Conservation (phyloP, 2,888 invertebrate genomes). For the Drosophila suboccidentalis region DNA sequence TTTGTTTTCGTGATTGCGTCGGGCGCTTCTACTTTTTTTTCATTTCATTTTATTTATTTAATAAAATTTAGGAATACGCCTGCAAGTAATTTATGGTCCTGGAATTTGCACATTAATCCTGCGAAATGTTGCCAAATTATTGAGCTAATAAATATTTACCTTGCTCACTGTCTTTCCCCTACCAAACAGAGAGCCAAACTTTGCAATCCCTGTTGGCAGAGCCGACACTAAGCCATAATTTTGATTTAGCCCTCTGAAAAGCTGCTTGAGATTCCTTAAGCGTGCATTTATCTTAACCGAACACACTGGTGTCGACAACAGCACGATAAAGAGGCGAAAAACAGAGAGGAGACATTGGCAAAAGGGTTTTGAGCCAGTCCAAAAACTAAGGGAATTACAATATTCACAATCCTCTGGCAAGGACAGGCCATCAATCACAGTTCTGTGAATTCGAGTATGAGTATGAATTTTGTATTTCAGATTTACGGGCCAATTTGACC, state of each 20-base stretch:
- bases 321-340: neutral
- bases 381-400: slow-evolving; percentile 35
- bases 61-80: slow-evolving; percentile 66
- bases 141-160: slow-evolving; percentile 74
- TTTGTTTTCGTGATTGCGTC: slow-evolving; percentile 43
- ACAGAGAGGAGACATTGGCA: slow-evolving; percentile 1
- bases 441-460: slow-evolving; percentile 29
- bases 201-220: slow-evolving; percentile 54
- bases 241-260: slow-evolving; percentile 60
- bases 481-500: slow-evolving; percentile 45
- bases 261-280: slow-evolving; percentile 52
- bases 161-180: slow-evolving; percentile 24
- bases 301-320: slow-evolving; percentile 50
- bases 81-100: slow-evolving; percentile 67
- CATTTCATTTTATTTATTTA: slow-evolving; percentile 64
- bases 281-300: slow-evolving; percentile 59
- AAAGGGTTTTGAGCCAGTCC: slow-evolving; percentile 36
- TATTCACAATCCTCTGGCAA: slow-evolving; percentile 31
- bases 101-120: slow-evolving; percentile 68
- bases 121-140: slow-evolving; percentile 73
- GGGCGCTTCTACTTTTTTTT: neutral
- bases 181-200: slow-evolving; percentile 18
- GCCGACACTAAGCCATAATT: slow-evolving; percentile 62
- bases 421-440: slow-evolving; percentile 55
- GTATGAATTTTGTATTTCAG: slow-evolving; percentile 50